Evolutionary conservation across 2,113 vertebrate species (phyloP), one percentile per base, ranked within the genome.

Genomic region (Mustela nigripes): DNA sequence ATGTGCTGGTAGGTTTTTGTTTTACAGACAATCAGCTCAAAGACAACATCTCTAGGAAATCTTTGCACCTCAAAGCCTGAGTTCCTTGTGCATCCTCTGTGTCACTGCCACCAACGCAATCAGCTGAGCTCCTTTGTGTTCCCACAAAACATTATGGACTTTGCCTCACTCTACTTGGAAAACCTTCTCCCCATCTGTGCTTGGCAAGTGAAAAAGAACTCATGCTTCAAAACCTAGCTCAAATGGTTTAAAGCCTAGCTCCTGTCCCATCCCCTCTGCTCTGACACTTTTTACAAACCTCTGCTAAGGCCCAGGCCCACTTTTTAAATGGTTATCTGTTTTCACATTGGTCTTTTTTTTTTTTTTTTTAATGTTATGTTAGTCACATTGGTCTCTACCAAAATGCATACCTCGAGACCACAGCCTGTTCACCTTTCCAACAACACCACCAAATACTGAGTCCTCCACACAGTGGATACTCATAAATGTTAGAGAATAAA

Each of bases 401-500:
- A 69, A 93, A 83, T 48, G 45, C 71, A 71, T 5, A 82, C 39
- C 28, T 79, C 79, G 87, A 95, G 80, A 74, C 39, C 82, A 87
- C 45, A 63, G 79, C 26, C 73, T 79, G 14, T 39, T 92, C 19
- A 21, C 78, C 33, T 89, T 83, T 74, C 79, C 62, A 76, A 71
- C n/a, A 67, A 79, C n/a, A 80, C 45, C 50, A 33, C 39, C n/a
- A 36, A 84, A 69, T 31, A 69, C 10, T 36, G 50, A 69, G 62
- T 56, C 36, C 45, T 63, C 53, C 53, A 93, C 50, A 33, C 2
- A 5, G 21, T 42, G 16, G 11, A 42, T n/a, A 50, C 50, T 79
- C 67, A 73, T 60, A 88, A 91, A 86, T 81, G 60, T 56, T 95
- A 60, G 31, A 74, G 73, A 93, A 80, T 14, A 94, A 95, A 39